Evolutionary conservation across 2,113 vertebrate genomes (phyloP), one percentile per base, ranked within the genome.

Genomic region (Lycocorax pyrrhopterus): DNA sequence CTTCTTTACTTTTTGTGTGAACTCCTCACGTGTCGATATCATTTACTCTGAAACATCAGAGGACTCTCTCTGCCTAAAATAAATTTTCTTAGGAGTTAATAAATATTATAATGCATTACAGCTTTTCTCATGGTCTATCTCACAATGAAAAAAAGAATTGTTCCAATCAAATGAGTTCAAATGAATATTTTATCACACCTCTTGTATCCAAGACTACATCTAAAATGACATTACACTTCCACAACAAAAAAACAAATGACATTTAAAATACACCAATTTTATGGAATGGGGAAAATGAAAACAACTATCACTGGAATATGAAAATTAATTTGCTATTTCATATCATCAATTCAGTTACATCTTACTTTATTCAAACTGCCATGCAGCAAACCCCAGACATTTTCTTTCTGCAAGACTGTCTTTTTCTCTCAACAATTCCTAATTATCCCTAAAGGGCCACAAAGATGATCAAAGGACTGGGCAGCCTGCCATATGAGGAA

Each of bases 141-240:
- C 43, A 73, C 29, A 85, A 27, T 49, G 27, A 51, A 84, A 68
- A 75, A 62, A 47, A 62, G 64, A 39, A 8, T 7, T 25, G 10
- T 87, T 94, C 93, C 58, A 90, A 52, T 69, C 62, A 85, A 73
- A 29, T 66, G 53, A 88, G 26, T 90, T 77, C 41, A 62, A 92
- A 69, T 80, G 84, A 90, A 77, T 93, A 92, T 77, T 93, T 77
- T 85, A 88, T 73, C 52, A 63, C 16, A 32, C 32, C 84, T 93
- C 53, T 71, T 21, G 18, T 75, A 90, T 93, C 53, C 58, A 83
- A 80, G 63, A 77, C 51, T 92, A 74, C 46, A 51, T 77, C 49
- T 86, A 69, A 92, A 95, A 95, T 79, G 62, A 46, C 21, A 41
- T 68, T 91, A 89, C 13, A 80, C 15, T 93, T 88, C 53, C 49